These are phyloP conservation scores for Phocoena sinus DNA, from an alignment of 2,113 vertebrate genomes.

Conservation along the genomic window DNA sequence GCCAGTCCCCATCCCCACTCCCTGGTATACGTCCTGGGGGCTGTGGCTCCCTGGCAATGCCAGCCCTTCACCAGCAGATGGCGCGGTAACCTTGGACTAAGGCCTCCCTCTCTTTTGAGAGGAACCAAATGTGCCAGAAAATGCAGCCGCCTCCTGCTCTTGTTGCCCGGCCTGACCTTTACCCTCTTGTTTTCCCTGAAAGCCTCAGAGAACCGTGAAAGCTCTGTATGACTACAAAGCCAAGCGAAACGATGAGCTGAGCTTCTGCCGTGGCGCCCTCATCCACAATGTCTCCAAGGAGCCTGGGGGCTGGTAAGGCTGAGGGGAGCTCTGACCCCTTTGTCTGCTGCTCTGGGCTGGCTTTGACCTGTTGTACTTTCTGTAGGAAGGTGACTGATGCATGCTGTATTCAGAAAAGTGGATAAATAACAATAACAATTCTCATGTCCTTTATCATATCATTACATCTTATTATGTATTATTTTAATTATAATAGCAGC, in stretches of 20 bases:
- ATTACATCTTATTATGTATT: not conserved
- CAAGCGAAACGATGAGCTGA: constrained; percentile 87
- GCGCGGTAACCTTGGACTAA: constrained; percentile 21
- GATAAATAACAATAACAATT: too few relatives aligned
- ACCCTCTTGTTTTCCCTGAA: constrained; percentile 63
- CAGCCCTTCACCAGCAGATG: constrained; percentile 67
- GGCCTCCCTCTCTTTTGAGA: not conserved
- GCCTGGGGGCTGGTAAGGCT: constrained; percentile 89
- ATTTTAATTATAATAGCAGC: not conserved
- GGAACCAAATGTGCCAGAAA: rapidly evolving
- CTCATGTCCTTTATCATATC: too few relatives aligned
- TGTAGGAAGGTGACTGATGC: not conserved
- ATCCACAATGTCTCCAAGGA: constrained; percentile 94
- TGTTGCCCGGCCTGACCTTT: constrained; percentile 26
- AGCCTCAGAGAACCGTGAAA: constrained; percentile 91
- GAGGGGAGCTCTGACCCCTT: not conserved
- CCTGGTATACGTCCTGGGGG: not conserved
- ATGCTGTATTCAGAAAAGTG: not conserved
- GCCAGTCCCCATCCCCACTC: not conserved
- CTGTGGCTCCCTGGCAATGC: not conserved
- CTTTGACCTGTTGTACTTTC: not conserved
- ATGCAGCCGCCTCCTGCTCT: not conserved
- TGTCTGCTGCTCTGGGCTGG: not conserved
- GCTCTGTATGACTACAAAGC: constrained; percentile 93
- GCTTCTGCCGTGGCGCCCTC: constrained; percentile 89